Conservation (phyloP, 2,888 invertebrate genomes). For the Clanis bilineata region DNA sequence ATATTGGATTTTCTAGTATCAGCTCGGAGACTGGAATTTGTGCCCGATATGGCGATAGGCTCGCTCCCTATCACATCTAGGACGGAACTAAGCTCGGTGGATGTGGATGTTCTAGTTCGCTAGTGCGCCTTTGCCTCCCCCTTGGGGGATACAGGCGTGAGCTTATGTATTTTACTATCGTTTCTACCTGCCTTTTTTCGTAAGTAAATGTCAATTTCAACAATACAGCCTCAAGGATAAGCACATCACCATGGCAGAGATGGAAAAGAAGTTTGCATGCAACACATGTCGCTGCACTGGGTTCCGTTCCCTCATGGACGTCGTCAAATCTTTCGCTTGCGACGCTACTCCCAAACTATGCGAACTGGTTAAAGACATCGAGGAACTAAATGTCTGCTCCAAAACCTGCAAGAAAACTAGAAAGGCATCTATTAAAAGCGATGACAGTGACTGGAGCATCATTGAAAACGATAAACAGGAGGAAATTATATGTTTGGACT, state of each 20-base stretch:
- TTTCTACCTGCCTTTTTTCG: too few species aligned
- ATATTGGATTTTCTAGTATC: too few species aligned
- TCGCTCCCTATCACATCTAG: too few species aligned
- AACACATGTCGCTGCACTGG: constrained; percentile 92
- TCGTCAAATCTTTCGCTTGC: constrained; percentile 87
- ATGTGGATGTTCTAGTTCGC: too few species aligned
- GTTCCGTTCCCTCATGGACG: constrained; percentile 88
- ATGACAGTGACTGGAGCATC: constrained; percentile 56
- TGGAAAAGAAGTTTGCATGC: constrained; percentile 88
- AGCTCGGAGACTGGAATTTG: too few species aligned
- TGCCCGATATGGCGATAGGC: too few species aligned
- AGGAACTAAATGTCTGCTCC: constrained; percentile 54
- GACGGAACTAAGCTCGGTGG: too few species aligned
- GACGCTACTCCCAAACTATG: constrained; percentile 81
- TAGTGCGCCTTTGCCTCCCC: too few species aligned
- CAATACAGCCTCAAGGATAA: constrained; percentile 73
- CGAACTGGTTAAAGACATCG: constrained; percentile 74
- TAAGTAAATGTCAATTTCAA: too few species aligned
- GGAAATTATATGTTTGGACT: constrained; percentile 70
- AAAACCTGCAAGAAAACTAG: constrained; percentile 41
- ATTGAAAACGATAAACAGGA: constrained; percentile 35
- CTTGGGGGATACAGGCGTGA: too few species aligned
- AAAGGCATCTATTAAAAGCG: constrained; percentile 49
- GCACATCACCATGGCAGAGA: constrained; percentile 83
- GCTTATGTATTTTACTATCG: too few species aligned